Evolutionary conservation across 2,888 invertebrate species (phyloP).

Genomic region (Pecten maximus): DNA sequence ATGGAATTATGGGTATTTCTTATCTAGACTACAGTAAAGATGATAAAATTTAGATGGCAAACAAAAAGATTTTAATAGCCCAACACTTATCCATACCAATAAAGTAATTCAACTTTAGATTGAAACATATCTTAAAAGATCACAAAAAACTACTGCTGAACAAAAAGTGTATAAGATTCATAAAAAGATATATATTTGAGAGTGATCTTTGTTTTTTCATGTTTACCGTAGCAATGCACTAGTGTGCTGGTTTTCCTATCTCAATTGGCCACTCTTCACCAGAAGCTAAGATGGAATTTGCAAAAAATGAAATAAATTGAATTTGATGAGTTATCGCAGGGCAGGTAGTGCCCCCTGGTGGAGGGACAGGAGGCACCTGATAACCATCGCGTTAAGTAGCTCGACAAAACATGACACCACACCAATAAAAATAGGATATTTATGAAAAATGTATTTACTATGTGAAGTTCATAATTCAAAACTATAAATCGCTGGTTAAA

Average conservation of each 20-base stretch:
- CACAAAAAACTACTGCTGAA: neutral
- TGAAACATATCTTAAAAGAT: neutral
- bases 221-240: neutral
- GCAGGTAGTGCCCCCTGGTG: conserved; percentile 13
- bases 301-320: conserved; percentile 11
- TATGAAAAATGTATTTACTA: neutral
- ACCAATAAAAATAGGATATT: conserved; percentile 8
- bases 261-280: neutral
- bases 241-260: neutral
- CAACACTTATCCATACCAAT: neutral
- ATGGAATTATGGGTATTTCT: neutral
- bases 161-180: neutral
- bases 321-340: conserved; percentile 14
- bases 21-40: neutral
- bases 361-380: neutral
- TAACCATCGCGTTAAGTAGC: neutral
- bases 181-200: neutral
- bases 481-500: neutral
- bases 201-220: neutral
- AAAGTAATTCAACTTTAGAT: neutral
- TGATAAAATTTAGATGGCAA: neutral
- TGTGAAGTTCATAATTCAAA: neutral
- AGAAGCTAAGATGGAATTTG: neutral
- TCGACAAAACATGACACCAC: conserved; percentile 17
- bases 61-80: neutral